Percentiles rank a stretch among this genome's conserved stretches.
These are phyloP conservation scores for Linepithema humile DNA, from an alignment of 1,140 invertebrate genomes.

Conservation along the genomic window DNA sequence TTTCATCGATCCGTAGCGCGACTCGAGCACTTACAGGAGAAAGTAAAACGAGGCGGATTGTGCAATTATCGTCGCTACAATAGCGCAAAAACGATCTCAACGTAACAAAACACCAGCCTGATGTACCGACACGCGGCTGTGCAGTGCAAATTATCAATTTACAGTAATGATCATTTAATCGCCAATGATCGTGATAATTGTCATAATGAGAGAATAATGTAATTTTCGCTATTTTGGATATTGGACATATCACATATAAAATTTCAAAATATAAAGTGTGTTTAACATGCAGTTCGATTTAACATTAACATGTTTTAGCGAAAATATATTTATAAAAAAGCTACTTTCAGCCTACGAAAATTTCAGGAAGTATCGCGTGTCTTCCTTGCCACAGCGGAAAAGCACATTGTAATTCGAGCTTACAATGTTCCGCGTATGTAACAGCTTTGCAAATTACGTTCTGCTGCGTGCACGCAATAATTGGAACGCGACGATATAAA, in stretches of 20 bases:
- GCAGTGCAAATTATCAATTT: neutral
- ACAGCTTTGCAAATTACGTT: constrained; percentile 23
- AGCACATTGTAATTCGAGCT: neutral
- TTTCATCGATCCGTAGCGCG: constrained; percentile 58
- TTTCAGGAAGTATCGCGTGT: constrained; percentile 23
- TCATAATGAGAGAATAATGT: neutral
- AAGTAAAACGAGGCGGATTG: constrained; percentile 69
- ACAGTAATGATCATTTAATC: too few relatives aligned
- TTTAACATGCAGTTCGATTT: neutral
- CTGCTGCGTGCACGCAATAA: neutral
- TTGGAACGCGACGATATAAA: neutral
- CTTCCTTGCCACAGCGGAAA: neutral
- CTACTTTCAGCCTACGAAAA: too few relatives aligned
- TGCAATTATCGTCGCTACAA: constrained; percentile 63
- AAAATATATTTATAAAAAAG: neutral
- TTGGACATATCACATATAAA: neutral
- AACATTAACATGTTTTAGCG: neutral
- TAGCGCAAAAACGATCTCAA: constrained; percentile 45
- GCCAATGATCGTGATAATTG: neutral
- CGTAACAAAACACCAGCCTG: neutral
- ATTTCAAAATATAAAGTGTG: neutral
- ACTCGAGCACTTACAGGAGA: constrained; percentile 54
- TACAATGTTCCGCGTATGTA: constrained; percentile 17
- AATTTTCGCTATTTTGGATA: neutral
- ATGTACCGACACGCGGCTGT: neutral